These are phyloP conservation scores for Laothoe populi DNA, from an alignment of 2,888 invertebrate species.

Conservation along the genomic window DNA sequence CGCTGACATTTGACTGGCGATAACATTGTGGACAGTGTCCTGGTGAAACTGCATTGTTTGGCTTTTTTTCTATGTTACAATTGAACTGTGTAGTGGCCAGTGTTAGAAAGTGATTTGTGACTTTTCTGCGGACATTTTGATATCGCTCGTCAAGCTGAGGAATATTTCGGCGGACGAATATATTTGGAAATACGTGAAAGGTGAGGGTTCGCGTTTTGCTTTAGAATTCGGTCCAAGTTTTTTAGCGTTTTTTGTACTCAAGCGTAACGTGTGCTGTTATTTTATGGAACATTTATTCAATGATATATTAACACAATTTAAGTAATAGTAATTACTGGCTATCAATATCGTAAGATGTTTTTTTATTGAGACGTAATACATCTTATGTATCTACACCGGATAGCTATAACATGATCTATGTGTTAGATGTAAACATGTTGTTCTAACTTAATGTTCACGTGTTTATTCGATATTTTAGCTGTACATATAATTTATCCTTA, in stretches of 20 bases:
- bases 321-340: slow-evolving; percentile 11
- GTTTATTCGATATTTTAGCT: background rate
- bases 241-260: background rate
- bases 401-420: background rate
- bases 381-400: background rate
- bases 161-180: slow-evolving; percentile 73
- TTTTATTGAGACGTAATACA: background rate
- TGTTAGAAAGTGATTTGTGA: slow-evolving; percentile 68
- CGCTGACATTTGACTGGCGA: slow-evolving; percentile 67
- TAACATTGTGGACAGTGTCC: slow-evolving; percentile 58
- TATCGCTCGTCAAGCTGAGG: slow-evolving; percentile 75
- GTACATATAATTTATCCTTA: no score
- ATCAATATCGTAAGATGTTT: slow-evolving; percentile 13
- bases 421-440: slow-evolving; percentile 2
- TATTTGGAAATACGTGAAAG: slow-evolving; percentile 80
- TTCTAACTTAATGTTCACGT: slow-evolving; percentile 3
- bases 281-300: background rate
- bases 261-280: background rate
- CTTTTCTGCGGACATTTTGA: slow-evolving; percentile 61
- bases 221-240: slow-evolving; percentile 66
- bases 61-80: slow-evolving; percentile 43
- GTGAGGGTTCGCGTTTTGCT: slow-evolving; percentile 52
- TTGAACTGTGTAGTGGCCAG: slow-evolving; percentile 61
- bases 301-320: background rate
- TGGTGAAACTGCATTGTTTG: slow-evolving; percentile 46